Conservation (phyloP, 2,113 vertebrate species). For the Laticauda laticaudata region DNA sequence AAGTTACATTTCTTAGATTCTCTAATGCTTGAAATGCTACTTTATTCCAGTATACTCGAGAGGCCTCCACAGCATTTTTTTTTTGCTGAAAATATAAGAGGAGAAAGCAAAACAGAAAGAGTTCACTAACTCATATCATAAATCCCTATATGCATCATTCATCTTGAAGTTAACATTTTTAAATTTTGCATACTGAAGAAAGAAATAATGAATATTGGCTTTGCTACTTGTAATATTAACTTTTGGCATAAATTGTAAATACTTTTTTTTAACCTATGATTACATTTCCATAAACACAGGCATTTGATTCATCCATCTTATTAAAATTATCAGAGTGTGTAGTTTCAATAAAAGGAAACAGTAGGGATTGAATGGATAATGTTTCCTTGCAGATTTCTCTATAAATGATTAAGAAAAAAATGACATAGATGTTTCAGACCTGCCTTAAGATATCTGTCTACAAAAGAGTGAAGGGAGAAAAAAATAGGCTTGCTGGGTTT, state of each 20-base stretch:
- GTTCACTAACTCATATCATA: not conserved
- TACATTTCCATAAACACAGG: not conserved
- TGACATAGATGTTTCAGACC: constrained; percentile 21
- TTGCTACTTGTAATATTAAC: not conserved
- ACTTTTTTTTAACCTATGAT: not conserved
- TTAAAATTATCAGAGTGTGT: not conserved
- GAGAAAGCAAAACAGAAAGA: not conserved
- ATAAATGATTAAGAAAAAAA: constrained; percentile 26
- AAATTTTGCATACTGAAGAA: not conserved
- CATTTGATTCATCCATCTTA: constrained; percentile 10
- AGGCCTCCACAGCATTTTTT: not conserved
- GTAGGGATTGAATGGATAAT: not conserved
- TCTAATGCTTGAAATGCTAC: not conserved
- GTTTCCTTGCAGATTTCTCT: not conserved
- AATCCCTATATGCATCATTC: not conserved
- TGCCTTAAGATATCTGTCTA: constrained; percentile 13
- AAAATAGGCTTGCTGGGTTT: not conserved
- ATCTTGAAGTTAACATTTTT: not conserved
- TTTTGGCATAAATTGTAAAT: not conserved
- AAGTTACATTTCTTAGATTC: not conserved
- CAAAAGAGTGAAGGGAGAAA: not conserved
- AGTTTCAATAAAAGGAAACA: constrained; percentile 17
- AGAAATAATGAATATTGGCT: not conserved
- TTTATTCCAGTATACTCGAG: not conserved
- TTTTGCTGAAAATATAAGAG: not conserved